Evolutionary conservation across 2,113 vertebrate species (phyloP).

Genomic region (Symphodus melops): DNA sequence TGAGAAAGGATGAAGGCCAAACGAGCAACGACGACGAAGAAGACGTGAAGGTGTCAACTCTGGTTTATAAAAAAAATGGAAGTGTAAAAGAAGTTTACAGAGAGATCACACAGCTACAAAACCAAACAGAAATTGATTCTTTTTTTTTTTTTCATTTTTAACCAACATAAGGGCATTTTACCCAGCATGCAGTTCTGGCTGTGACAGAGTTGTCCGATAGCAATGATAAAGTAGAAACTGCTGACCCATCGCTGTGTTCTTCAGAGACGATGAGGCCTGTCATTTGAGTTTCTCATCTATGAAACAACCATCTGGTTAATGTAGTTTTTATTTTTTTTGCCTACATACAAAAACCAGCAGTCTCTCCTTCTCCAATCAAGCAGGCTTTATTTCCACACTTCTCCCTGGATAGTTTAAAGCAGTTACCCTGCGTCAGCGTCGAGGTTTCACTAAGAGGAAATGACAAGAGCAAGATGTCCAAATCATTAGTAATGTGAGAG

Average conservation of each 20-base stretch:
- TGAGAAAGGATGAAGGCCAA: not conserved
- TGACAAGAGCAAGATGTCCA: slow-evolving; percentile 78
- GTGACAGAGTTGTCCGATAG: not conserved
- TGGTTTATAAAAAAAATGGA: not conserved
- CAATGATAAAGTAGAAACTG: slow-evolving; percentile 3
- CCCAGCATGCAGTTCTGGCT: not conserved
- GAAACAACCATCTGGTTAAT: slow-evolving; percentile 61
- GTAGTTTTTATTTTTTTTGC: slow-evolving; percentile 39
- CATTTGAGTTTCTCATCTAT: slow-evolving; percentile 57
- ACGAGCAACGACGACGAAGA: not conserved
- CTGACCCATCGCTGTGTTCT: slow-evolving; percentile 23
- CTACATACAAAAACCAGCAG: slow-evolving; percentile 42
- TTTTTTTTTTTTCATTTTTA: not conserved
- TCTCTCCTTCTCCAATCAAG: slow-evolving; percentile 30
- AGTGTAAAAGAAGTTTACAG: too few species aligned
- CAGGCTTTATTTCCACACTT: slow-evolving; percentile 22
- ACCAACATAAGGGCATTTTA: not conserved
- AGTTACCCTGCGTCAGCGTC: slow-evolving; percentile 58
- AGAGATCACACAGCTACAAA: not conserved
- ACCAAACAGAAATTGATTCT: not conserved
- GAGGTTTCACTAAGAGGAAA: slow-evolving; percentile 72
- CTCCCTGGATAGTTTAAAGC: slow-evolving; percentile 57
- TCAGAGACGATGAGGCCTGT: slow-evolving; percentile 42
- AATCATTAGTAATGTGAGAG: slow-evolving; percentile 79
- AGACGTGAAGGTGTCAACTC: not conserved